Evolutionary conservation across 2,797 vertebrate species (phyloP).

Genomic region (Megalops cyprinoides): DNA sequence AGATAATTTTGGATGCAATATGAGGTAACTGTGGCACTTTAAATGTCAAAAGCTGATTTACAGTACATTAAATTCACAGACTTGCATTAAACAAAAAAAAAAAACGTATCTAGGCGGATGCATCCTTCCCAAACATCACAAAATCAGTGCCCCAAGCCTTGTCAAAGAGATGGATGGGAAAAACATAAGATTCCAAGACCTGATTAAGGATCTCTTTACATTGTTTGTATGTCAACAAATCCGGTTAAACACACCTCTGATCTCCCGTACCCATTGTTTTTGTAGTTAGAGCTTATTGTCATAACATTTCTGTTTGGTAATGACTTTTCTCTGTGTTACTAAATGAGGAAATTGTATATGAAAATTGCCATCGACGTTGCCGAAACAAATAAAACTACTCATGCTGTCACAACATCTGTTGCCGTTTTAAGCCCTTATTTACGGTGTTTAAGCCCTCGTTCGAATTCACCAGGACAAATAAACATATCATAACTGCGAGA

Average conservation of each 20-base stretch:
- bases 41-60: conserved; percentile 67
- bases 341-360: conserved; percentile 59
- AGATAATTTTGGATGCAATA: conserved; percentile 68
- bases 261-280: conserved; percentile 69
- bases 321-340: conserved; percentile 57
- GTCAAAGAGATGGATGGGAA: conserved; percentile 56
- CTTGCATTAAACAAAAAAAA: conserved; percentile 50
- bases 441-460: conserved; percentile 70
- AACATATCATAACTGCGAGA: conserved; percentile 70
- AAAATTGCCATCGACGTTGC: conserved; percentile 71
- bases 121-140: conserved; percentile 68
- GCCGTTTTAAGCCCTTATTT: conserved; percentile 74
- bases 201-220: conserved; percentile 74
- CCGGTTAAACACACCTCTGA: conserved; percentile 68
- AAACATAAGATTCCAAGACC: conserved; percentile 71
- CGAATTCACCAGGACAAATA: conserved; percentile 75
- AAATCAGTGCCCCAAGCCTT: conserved; percentile 60
- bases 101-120: conserved; percentile 69
- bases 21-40: conserved; percentile 73
- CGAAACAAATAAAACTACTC: conserved; percentile 71
- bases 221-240: conserved; percentile 77
- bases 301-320: conserved; percentile 72
- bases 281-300: conserved; percentile 70
- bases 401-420: conserved; percentile 74
- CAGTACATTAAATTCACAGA: background rate